Percentiles rank a stretch among this genome's conserved stretches.
Conservation (phyloP, 1,140 invertebrate species). For the Trinorchestia longiramus region DNA sequence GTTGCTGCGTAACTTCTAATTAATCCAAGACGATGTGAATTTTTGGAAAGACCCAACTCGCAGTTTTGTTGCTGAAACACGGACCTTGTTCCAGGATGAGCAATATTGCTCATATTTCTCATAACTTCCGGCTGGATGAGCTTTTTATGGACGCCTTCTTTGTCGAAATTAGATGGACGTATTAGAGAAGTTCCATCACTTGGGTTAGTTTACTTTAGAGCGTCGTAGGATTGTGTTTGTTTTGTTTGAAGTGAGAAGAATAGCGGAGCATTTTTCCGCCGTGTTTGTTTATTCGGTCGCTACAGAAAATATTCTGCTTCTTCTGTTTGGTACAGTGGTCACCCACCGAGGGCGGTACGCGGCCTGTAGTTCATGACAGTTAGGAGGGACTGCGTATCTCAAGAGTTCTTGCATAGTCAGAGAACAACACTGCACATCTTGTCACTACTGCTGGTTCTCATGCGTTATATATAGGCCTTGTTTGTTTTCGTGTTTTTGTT, state of each 20-base stretch:
- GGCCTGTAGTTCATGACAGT: background rate
- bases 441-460: background rate
- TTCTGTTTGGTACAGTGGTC: background rate
- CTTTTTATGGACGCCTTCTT: background rate
- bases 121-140: background rate
- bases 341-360: background rate
- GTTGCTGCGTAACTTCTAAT: background rate
- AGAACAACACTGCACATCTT: background rate
- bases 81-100: background rate
- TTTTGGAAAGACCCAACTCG: background rate
- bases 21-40: background rate
- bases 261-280: background rate
- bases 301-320: background rate
- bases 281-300: background rate
- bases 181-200: background rate
- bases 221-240: background rate
- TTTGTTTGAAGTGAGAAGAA: background rate
- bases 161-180: background rate
- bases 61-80: background rate
- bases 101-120: constrained; percentile 9
- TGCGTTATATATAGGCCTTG: too few relatives aligned
- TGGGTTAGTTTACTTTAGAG: background rate
- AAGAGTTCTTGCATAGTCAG: background rate
- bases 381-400: background rate
- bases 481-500: too few relatives aligned